Base-by-base conservation (phyloP, 2,888 invertebrate species). In the Trissoscelio sp. region DNA sequence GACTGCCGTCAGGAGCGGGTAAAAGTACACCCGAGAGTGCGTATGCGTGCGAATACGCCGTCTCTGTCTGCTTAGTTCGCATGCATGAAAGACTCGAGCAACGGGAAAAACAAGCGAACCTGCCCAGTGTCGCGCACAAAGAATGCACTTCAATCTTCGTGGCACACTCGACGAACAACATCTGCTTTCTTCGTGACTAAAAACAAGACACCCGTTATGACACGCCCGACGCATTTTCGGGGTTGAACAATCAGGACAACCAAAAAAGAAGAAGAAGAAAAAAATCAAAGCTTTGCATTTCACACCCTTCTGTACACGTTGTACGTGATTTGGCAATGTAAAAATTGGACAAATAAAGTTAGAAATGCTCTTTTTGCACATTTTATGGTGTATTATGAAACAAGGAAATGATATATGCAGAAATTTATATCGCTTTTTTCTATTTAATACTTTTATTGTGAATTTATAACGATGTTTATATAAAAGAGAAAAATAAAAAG, bases 41-140 rank as follows among this genome's bases (percentile, higher is more conserved):
- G 51, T 60, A 51, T 51, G 70, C 46, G 67, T 58, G 79, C 57
- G 69, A 69, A 69, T 28, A 22, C 31, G 39, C 51, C 22, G 39
- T 34, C 14, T 66, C 51, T 53, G 70, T 70, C 53, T 72, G 53
- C 24, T 18, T 34, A 7, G 46, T 44, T 58, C 42, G 70, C 70
- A 70, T 70, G 70, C 58, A 51, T 51, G 70, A 46, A 39, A 51
- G 58, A 57, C 48, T 51, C 58, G 28, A 58, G 70, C 70, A 72
- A 72, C 62, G 72, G 72, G 42, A 72, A 72, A 72, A 60, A 72
- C 72, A 62, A 42, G 72, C 72, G 42, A 72, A 42, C 70, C 60
- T 70, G 60, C n/a, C 18, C 60, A 34, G 46, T 70, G 70, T 48
- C 58, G 58, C 60, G 58, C 37, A 48, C 42, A 53, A 51, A 72